Evolutionary conservation across 2,888 invertebrate genomes (phyloP).

Genomic region (Neuroscelio doddi): DNA sequence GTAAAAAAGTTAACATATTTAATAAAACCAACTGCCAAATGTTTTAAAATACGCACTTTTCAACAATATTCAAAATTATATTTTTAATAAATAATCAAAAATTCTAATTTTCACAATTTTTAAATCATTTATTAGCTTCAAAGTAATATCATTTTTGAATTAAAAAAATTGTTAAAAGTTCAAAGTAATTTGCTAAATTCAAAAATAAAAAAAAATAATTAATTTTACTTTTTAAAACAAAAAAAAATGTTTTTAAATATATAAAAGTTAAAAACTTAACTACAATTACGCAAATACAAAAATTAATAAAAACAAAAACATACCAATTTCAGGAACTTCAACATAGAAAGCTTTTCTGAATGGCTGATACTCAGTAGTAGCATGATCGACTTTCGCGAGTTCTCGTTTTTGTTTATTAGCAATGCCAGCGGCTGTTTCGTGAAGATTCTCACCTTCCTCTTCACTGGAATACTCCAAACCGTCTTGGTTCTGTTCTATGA

Average conservation of each 20-base stretch:
- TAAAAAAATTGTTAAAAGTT: no score
- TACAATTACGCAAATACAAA: no score
- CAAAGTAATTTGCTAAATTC: no score
- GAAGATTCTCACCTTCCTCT: slow-evolving; percentile 95
- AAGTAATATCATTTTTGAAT: no score
- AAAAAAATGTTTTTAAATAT: slow-evolving; percentile 9
- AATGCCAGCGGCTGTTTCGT: slow-evolving; percentile 89
- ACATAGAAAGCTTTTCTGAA: slow-evolving; percentile 98
- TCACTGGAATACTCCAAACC: slow-evolving; percentile 98
- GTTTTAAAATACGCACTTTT: no score
- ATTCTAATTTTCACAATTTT: no score
- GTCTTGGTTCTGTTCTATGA: slow-evolving; percentile 99
- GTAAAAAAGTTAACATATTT: no score
- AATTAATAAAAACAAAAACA: no score
- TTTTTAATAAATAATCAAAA: no score
- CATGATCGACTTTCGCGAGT: slow-evolving; percentile 92
- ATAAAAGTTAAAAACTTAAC: background rate
- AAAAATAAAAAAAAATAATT: background rate
- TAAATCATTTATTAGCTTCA: no score
- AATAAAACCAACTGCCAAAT: no score
- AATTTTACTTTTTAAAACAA: background rate
- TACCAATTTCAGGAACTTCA: slow-evolving; percentile 93
- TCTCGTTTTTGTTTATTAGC: slow-evolving; percentile 95
- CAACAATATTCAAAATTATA: no score
- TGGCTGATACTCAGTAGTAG: slow-evolving; percentile 87